These are phyloP conservation scores for Axinella damicornis DNA, from an alignment of 37 sponge, comb jelly and placozoan species.

Conservation along the genomic window DNA sequence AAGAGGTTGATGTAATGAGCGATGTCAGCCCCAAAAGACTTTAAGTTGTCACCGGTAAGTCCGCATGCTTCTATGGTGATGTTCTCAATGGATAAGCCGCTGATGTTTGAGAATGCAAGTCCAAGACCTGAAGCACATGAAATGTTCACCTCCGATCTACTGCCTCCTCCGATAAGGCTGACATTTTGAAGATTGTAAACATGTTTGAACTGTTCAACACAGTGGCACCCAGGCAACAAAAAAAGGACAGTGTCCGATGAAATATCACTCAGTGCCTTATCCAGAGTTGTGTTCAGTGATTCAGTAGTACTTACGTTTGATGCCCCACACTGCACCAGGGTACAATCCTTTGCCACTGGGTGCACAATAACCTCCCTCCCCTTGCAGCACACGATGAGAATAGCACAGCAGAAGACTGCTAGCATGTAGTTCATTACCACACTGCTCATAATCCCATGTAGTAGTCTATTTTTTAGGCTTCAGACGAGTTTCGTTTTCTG, in stretches of 20 bases:
- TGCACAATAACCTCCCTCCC: no score
- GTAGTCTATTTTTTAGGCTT: no score
- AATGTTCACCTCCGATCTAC: neutral
- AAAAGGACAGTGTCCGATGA: slow-evolving; percentile 5
- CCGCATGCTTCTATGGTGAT: slow-evolving; percentile 50
- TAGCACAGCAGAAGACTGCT: no score
- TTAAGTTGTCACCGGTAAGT: neutral
- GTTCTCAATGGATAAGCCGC: slow-evolving; percentile 8
- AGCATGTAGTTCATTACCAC: no score
- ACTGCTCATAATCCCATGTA: no score
- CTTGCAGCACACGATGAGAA: no score
- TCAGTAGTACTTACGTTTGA: no score
- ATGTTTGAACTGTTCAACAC: neutral
- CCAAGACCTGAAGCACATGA: slow-evolving; percentile 33
- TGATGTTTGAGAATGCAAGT: slow-evolving; percentile 46
- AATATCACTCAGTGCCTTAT: slow-evolving; percentile 20
- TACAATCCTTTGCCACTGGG: no score
- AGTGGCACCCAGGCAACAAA: slow-evolving; percentile 25
- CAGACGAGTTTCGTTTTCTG: no score
- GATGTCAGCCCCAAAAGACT: neutral
- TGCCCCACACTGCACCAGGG: no score
- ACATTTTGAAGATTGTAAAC: neutral
- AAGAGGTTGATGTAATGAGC: slow-evolving; percentile 7
- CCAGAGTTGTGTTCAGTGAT: neutral
- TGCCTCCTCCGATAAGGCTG: neutral